phyloP scores from a whole-genome alignment of 2,113 vertebrate species.

The Murina feae region DNA sequence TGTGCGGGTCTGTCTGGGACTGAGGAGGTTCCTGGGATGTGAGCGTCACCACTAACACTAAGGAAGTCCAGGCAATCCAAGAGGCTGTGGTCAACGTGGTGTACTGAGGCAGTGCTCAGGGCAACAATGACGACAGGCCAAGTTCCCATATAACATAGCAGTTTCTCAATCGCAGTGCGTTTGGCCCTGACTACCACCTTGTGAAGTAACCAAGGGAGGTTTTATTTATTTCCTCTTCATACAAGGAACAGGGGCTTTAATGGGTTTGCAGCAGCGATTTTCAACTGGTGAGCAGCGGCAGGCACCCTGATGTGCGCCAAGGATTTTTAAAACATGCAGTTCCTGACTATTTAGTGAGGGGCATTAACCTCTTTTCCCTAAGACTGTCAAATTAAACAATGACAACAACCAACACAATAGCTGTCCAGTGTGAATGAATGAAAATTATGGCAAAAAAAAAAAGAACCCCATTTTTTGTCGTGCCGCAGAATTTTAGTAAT shows the following conservation, averaged over 20 bases:
- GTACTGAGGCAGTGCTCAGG: not conserved
- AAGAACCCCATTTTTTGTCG: not conserved
- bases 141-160: not conserved
- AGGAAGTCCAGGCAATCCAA: not conserved
- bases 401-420: not conserved
- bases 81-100: not conserved
- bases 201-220: not conserved
- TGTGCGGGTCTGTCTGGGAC: not conserved
- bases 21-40: not conserved
- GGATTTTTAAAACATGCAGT: not conserved
- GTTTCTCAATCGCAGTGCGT: not conserved
- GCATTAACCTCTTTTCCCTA: not conserved
- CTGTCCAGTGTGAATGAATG: not conserved
- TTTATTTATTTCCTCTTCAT: not conserved
- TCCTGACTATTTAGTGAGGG: not conserved
- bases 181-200: not conserved
- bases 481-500: not conserved
- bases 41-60: not conserved
- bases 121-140: not conserved
- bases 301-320: not conserved
- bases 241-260: not conserved
- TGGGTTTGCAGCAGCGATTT: not conserved
- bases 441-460: not conserved
- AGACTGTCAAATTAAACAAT: not conserved
- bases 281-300: not conserved